phyloP scores from a whole-genome alignment of 1,140 invertebrate species.

The Drosophila triauraria region DNA sequence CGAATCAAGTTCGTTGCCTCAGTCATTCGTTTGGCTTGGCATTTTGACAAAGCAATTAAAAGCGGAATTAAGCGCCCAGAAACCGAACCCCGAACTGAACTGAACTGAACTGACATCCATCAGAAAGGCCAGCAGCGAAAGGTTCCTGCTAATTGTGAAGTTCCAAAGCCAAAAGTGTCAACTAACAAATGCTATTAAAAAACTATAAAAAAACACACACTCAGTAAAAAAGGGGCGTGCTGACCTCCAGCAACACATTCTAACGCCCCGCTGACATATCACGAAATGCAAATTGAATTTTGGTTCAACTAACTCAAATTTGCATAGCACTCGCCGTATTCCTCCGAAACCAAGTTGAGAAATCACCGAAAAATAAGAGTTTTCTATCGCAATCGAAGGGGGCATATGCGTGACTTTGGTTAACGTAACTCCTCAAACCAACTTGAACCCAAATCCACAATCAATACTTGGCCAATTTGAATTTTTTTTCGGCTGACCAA shows the following conservation, averaged over 20 bases:
- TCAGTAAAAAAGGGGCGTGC: slow-evolving; percentile 17
- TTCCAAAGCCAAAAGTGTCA: slow-evolving; percentile 44
- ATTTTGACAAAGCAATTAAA: slow-evolving; percentile 53
- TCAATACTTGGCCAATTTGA: slow-evolving; percentile 46
- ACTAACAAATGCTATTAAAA: slow-evolving; percentile 20
- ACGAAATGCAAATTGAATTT: slow-evolving; percentile 75
- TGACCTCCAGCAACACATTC: slow-evolving; percentile 61
- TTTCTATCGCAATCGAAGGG: slow-evolving; percentile 65
- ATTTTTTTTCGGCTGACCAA: slow-evolving; percentile 25
- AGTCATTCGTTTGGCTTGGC: slow-evolving; percentile 46
- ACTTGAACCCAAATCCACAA: slow-evolving; percentile 28
- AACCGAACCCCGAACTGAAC: neutral
- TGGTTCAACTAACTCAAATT: slow-evolving; percentile 38
- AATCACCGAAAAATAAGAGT: slow-evolving; percentile 56
- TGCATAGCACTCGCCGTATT: slow-evolving; percentile 60
- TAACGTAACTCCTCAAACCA: slow-evolving; percentile 29
- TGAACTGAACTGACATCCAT: slow-evolving; percentile 22
- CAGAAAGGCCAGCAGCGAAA: slow-evolving; percentile 36
- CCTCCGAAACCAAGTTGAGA: slow-evolving; percentile 48
- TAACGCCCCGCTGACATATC: slow-evolving; percentile 79
- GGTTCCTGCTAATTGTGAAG: slow-evolving; percentile 47
- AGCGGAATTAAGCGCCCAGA: slow-evolving; percentile 14
- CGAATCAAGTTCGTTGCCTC: slow-evolving; percentile 50
- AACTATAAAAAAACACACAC: neutral
- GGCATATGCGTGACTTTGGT: slow-evolving; percentile 67